Percentiles rank a stretch among this genome's conserved stretches.
Conservation (phyloP, 2,113 vertebrate species). For the Ancistrus triradiatus region DNA sequence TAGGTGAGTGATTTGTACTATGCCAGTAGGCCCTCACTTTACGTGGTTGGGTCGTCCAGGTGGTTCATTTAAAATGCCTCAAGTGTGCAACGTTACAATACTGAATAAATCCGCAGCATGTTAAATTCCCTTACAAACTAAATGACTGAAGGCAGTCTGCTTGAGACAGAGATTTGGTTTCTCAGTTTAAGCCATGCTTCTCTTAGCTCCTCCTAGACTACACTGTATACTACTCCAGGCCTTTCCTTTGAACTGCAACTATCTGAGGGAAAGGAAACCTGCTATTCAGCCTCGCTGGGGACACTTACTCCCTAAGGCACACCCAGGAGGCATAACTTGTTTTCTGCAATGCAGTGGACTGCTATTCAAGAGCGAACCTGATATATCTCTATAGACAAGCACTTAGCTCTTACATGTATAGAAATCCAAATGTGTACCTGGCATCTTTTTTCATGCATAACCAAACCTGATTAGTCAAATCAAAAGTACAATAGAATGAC, state of each 20-base stretch:
- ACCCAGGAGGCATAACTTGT: slow-evolving; percentile 11
- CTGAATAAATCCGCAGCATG: no score
- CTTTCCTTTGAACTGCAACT: neutral
- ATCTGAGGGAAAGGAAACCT: neutral
- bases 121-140: slow-evolving; percentile 1
- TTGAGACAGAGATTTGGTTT: neutral
- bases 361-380: slow-evolving; percentile 1
- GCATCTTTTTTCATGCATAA: no score
- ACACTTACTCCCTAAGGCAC: slow-evolving; percentile 10
- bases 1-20: no score
- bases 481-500: no score
- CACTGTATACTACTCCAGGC: neutral
- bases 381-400: neutral
- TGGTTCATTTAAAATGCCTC: no score
- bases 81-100: no score
- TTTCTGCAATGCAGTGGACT: neutral
- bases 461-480: no score
- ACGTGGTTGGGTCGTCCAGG: no score
- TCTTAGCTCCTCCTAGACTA: neutral
- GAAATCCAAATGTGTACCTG: neutral
- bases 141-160: neutral
- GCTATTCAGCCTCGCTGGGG: neutral
- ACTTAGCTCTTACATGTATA: neutral
- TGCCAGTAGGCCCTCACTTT: no score
- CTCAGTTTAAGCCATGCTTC: slow-evolving; percentile 2